Conservation (phyloP, 2,888 invertebrate species). For the Drepana falcataria region DNA sequence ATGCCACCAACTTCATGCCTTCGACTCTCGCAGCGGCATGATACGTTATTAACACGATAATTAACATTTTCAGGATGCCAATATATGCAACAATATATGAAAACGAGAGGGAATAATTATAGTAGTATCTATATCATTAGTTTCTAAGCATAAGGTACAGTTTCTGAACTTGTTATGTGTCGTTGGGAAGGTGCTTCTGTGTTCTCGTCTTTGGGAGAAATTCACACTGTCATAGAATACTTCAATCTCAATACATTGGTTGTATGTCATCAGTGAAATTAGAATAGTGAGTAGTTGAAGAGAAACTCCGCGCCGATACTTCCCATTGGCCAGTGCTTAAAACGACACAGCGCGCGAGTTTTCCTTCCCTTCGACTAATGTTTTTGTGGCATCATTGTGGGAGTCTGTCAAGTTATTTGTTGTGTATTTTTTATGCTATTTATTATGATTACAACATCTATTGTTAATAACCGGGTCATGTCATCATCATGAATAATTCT, state of each 20-base stretch:
- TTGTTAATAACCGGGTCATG: neutral
- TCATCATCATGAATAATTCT: neutral
- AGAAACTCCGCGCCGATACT: too few species aligned
- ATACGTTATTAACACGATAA: neutral
- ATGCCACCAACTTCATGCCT: too few species aligned
- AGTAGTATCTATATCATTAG: conserved; percentile 19
- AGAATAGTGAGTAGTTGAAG: too few species aligned
- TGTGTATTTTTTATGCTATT: neutral
- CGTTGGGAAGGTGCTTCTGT: conserved; percentile 33
- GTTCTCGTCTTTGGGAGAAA: conserved; percentile 22
- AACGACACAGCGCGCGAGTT: too few species aligned
- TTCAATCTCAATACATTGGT: neutral
- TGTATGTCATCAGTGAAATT: neutral
- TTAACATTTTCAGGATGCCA: conserved; percentile 52
- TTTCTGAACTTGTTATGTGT: conserved; percentile 21
- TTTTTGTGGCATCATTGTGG: neutral
- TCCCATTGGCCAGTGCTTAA: too few species aligned
- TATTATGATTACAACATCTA: neutral
- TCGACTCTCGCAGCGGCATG: too few species aligned
- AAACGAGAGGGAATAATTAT: conserved; percentile 47
- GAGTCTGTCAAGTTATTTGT: neutral
- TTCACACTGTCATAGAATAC: conserved; percentile 1
- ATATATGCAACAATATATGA: conserved; percentile 59
- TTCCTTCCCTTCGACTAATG: too few species aligned
- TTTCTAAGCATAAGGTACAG: conserved; percentile 29